Evolutionary conservation across 1,140 invertebrate genomes (phyloP).

Genomic region (Matsumurasca onukii): DNA sequence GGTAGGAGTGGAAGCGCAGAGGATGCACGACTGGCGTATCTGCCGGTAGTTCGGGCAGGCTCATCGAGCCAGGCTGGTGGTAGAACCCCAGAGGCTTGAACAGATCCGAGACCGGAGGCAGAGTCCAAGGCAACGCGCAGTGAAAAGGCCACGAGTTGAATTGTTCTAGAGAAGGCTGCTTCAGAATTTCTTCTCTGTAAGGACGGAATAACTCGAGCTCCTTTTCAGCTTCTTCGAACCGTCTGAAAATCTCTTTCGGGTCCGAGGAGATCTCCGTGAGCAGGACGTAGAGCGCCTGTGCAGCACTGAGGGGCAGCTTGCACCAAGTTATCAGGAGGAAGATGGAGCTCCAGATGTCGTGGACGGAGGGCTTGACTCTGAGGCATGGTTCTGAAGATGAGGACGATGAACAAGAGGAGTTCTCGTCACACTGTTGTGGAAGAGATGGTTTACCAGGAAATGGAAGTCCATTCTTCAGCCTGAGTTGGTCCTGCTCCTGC

Average conservation of each 20-base stretch:
- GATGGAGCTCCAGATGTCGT: neutral
- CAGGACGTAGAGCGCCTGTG: neutral
- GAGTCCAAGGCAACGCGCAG: no score
- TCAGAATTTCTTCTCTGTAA: neutral
- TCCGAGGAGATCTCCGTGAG: neutral
- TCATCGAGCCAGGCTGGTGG: no score
- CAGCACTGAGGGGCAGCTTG: neutral
- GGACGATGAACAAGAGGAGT: neutral
- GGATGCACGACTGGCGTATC: no score
- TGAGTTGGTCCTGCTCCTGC: constrained; percentile 13
- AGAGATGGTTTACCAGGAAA: neutral
- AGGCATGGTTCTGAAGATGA: neutral
- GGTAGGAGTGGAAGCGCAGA: no score
- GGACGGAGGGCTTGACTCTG: neutral
- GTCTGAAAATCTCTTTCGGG: neutral
- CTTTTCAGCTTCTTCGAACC: neutral
- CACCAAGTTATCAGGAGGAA: neutral
- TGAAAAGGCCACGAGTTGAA: neutral
- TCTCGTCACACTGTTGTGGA: neutral
- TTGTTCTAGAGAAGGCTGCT: neutral
- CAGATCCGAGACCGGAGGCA: no score
- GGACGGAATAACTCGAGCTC: neutral
- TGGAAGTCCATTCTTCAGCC: constrained; percentile 7
- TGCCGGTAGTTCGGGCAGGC: no score
- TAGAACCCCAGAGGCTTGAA: no score